Percentiles rank a stretch among this genome's conserved stretches.
Conservation (phyloP, 2,113 vertebrate species). For the Chlamydotis undulata region DNA sequence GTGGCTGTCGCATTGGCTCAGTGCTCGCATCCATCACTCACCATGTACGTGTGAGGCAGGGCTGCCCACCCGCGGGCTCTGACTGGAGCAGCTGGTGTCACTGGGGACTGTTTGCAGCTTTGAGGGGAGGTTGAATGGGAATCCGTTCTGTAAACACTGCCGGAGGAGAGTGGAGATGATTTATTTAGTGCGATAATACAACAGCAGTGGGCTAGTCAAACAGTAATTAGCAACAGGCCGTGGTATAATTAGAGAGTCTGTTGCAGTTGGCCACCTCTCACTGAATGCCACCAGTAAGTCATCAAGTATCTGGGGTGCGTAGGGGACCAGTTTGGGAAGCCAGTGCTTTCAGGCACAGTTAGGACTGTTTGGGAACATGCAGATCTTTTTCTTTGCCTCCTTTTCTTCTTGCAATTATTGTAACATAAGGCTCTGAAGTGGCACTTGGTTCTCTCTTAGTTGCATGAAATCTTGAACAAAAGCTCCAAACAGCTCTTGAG, state of each 20-base stretch:
- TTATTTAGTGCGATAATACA: not conserved
- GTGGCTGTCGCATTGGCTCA: not conserved
- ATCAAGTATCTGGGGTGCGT: not conserved
- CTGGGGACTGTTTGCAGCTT: not conserved
- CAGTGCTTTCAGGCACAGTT: not conserved
- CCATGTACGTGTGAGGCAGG: too few relatives aligned
- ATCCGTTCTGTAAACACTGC: not conserved
- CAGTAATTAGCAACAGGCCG: constrained; percentile 41
- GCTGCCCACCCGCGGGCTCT: not conserved
- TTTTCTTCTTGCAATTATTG: not conserved
- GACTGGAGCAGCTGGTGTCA: not conserved
- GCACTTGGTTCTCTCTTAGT: not conserved
- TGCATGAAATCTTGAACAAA: constrained; percentile 8
- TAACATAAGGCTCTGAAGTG: not conserved
- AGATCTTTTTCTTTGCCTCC: not conserved
- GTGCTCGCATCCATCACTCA: fast-evolving
- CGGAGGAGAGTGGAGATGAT: not conserved
- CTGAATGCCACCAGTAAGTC: not conserved
- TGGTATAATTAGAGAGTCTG: constrained; percentile 4
- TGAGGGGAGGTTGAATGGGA: not conserved
- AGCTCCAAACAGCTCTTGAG: not conserved
- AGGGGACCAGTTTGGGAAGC: not conserved
- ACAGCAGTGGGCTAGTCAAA: constrained; percentile 21
- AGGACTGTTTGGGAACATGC: not conserved
- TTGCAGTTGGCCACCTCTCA: not conserved